phyloP scores from a whole-genome alignment of 2,113 vertebrate genomes.

The Rhabdomys dilectus region DNA sequence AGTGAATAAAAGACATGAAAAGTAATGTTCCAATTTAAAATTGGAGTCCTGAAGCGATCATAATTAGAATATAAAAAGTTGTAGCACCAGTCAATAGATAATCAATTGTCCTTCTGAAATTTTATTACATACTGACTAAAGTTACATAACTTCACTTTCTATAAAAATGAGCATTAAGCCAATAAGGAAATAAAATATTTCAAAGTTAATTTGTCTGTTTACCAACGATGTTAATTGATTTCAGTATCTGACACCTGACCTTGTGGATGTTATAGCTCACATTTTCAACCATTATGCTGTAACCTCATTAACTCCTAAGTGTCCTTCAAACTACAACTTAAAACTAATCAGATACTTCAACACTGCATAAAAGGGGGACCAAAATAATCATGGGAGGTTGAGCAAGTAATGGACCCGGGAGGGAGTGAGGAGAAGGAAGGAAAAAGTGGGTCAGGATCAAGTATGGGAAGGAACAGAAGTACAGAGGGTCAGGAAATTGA shows the following conservation, averaged over 20 bases:
- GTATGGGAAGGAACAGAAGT: no score
- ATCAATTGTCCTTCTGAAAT: neutral
- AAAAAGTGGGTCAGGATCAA: no score
- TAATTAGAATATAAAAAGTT: neutral
- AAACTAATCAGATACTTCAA: neutral
- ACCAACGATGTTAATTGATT: neutral
- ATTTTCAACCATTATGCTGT: neutral
- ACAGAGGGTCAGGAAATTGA: no score
- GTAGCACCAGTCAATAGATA: neutral
- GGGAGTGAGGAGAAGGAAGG: no score
- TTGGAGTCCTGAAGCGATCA: neutral
- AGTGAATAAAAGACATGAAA: neutral
- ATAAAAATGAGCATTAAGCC: neutral
- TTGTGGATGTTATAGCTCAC: neutral
- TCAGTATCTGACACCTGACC: neutral
- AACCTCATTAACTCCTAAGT: neutral
- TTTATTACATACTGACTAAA: neutral
- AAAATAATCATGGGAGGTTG: no score
- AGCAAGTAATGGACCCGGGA: no score
- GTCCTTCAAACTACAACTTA: neutral
- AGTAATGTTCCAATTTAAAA: neutral
- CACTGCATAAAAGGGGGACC: no score
- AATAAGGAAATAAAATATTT: neutral
- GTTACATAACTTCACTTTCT: neutral
- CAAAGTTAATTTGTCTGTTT: neutral